Base-by-base conservation (phyloP, 2,113 vertebrate species). In the Poecile atricapillus region DNA sequence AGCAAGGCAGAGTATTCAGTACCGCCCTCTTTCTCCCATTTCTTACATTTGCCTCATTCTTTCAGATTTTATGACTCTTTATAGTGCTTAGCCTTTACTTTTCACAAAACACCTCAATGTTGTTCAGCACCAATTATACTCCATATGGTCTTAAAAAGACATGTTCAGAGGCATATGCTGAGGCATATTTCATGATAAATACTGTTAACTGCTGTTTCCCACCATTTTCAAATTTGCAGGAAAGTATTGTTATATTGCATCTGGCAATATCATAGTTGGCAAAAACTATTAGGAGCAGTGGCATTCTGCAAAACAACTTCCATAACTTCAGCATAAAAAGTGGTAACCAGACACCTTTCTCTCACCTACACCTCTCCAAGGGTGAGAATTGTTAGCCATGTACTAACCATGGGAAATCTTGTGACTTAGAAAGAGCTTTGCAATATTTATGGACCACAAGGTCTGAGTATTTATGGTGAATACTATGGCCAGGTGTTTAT, bases 141-240 rank as follows among this genome's bases (percentile, higher is more conserved):
- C 92, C 95, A 96, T 90, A 96, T 94, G 92, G 85, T 92, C 93
- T 88, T 81, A 83, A 88, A 94, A 93, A 95, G 85, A 94, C 93
- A 91, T 35, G 86, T 88, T 95, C 92, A 86, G 87, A 97, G 93
- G 95, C 96, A 97, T 95, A 95, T 94, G 94, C 58, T 87, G 62
- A 96, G 90, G 90, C 94, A 96, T 95, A 96, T 96, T 96, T 96
- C 95, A 96, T 83, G 75, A 81, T 92, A 95, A 95, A 90, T 92
- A 90, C 92, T 77, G 90, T 83, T 94, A 93, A 92, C 93, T 92
- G 87, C 91, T 90, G 90, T 89, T 95, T 91, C 56, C 79, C 75
- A 90, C 82, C 87, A 90, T 88, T 90, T 95, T 88, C 79, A 83
- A 70, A 77, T 94, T 83, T 86, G 68, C 87, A 91, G 71, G 44